Base-by-base conservation (phyloP, 1,140 invertebrate genomes). In the Alviniconcha marisindica region DNA sequence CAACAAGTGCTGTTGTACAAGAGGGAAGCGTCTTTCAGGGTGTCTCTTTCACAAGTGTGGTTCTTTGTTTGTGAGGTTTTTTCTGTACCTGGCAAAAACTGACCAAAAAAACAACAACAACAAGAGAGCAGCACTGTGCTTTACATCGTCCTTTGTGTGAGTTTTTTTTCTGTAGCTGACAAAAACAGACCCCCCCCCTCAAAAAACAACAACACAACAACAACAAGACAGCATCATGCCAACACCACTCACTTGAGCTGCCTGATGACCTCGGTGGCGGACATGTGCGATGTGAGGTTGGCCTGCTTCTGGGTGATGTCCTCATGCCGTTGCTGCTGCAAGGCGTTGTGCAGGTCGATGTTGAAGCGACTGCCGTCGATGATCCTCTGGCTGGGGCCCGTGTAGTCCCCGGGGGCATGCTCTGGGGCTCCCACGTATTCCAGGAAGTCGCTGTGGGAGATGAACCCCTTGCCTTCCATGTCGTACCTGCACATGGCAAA, bases 241-340 rank as follows among this genome's bases (percentile, higher is more conserved):
- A n/a, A 63, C 7, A 48, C 7, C 40, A 81, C 82, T 73, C 79
- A 92, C 92, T 88, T 90, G 15, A 92, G 85, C 66, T 88, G 85
- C 83, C 87, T 83, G 60, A 90, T 87, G 14, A 92, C 88, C 71
- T 90, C 81, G 28, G 88, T 88, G 18, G 90, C 90, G 0, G 89
- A 84, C 90, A 92, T 90, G 74, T 86, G 84, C 10, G 78, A 83
- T 12, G 86, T 83, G n/a, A 87, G 85, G 40, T 88, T 84, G 31
- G 91, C 92, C 81, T 92, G 91, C 74, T 92, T 89, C 36, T 87
- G 84, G 15, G 91, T 92, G 77, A 91, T 90, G 60, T 87, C 86
- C 83, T 91, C 88, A 36, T 92, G 92, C 80, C 89, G 91, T 56
- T 66, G 69, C 71, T 89, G 87, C 82, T 91, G 90, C 28, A 85